Base-by-base conservation (phyloP, 2,888 invertebrate genomes). In the Drosophila affinis region DNA sequence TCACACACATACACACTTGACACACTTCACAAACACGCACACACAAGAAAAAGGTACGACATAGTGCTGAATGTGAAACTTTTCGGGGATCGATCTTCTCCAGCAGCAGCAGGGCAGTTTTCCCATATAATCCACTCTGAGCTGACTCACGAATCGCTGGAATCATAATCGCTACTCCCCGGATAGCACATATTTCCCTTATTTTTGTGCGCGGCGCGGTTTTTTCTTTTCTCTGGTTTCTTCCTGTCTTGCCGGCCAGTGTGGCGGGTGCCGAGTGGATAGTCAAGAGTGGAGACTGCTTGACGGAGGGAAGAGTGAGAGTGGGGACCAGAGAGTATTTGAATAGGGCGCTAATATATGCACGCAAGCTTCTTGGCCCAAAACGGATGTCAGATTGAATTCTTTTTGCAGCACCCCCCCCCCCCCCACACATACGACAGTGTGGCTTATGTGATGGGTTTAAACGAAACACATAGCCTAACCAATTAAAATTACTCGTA, bases 311-410 rank as follows among this genome's bases (percentile, higher is more conserved):
- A 24, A 39, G 52, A 67, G 52, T 68, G 34, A 17, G 47, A 34
- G 14, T 14, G 39, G 39, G 14, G 39, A 62, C 32, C 34, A 34
- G 12, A 14, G 47, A 21, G 29, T 17, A 6, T 5, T 32, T 47
- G 14, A 18, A 21, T 7, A 14, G 7, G 51, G 3, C 24, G 29
- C 72, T 77, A 80, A 86, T 80, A 77, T 86, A 82, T 82, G 77
- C 82, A 60, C 64, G 63, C 58, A 75, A 63, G 65, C 52, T 60
- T 54, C 65, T 72, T 76, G 76, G 69, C 82, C 77, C 79, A 68
- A 79, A 82, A 86, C 81, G 82, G 82, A 82, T 79, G 79, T 86
- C 57, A 52, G 62, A 78, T 78, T 70, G 78, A 64, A 73, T 67
- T 65, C 67, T 47, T n/a, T n/a, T n/a, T n/a, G n/a, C n/a, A n/a